phyloP scores from a whole-genome alignment of 2,113 vertebrate genomes.

The Protobothrops flavoviridis region DNA sequence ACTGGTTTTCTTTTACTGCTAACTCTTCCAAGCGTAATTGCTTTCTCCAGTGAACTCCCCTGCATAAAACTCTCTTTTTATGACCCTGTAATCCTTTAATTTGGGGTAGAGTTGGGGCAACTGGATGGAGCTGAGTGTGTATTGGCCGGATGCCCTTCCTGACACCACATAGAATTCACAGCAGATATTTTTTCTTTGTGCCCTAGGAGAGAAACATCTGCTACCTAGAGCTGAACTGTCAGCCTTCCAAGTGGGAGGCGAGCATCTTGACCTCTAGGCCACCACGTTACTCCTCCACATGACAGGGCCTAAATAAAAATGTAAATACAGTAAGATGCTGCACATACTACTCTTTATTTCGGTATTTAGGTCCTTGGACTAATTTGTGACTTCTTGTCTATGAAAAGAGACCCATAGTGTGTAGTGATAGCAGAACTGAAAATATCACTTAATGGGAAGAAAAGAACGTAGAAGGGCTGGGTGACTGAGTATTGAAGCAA shows the following conservation, averaged over 20 bases:
- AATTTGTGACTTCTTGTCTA: background rate
- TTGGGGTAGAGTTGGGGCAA: background rate
- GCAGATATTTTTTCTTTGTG: background rate
- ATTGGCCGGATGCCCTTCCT: background rate
- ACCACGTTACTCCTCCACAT: background rate
- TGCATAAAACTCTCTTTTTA: background rate
- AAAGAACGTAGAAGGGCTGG: background rate
- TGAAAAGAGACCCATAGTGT: background rate
- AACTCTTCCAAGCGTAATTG: background rate
- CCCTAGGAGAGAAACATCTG: background rate
- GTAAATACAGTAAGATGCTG: background rate
- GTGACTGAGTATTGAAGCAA: background rate
- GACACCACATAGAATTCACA: background rate
- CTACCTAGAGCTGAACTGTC: background rate
- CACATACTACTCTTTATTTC: background rate
- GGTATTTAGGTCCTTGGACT: background rate
- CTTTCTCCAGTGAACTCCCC: background rate
- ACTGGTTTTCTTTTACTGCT: background rate
- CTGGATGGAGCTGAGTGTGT: background rate
- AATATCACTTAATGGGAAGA: background rate
- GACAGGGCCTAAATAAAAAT: background rate
- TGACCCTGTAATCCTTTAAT: background rate
- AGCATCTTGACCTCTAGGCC: background rate
- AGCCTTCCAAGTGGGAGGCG: background rate
- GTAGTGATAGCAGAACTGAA: background rate